Evolutionary conservation across 2,113 vertebrate genomes (phyloP).

Genomic region (Murina feae): DNA sequence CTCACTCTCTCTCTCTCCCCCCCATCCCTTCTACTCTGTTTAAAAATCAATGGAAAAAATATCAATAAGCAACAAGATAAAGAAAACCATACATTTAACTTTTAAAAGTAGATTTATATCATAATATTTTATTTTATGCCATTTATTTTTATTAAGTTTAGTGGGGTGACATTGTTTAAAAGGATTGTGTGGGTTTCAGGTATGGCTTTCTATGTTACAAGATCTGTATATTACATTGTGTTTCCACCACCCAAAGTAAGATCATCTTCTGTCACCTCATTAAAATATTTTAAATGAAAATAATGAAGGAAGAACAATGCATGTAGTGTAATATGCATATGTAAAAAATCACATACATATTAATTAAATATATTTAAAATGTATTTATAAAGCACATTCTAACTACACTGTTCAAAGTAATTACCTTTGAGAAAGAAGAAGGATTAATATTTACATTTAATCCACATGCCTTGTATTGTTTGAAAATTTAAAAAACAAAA

Average conservation of each 20-base stretch:
- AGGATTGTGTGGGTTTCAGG: too few relatives aligned
- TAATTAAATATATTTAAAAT: neutral
- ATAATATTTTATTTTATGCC: neutral
- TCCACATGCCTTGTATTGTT: neutral
- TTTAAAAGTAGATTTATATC: conserved; percentile 12
- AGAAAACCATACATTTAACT: neutral
- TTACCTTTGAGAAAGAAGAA: neutral
- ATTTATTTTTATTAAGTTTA: too few relatives aligned
- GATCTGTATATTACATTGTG: too few relatives aligned
- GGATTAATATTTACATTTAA: neutral
- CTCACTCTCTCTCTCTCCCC: too few relatives aligned
- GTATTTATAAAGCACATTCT: neutral
- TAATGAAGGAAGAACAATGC: neutral
- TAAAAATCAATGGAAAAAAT: too few relatives aligned
- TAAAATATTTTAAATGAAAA: conserved; percentile 10
- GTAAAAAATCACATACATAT: neutral
- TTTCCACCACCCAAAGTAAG: too few relatives aligned
- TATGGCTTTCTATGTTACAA: too few relatives aligned
- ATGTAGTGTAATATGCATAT: neutral
- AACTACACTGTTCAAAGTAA: neutral
- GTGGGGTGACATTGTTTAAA: too few relatives aligned
- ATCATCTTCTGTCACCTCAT: too few relatives aligned
- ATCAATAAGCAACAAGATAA: too few relatives aligned
- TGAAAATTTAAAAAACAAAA: neutral
- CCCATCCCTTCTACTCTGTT: too few relatives aligned